Conservation (phyloP, 1,140 invertebrate genomes). For the Epicauta chinensis region DNA sequence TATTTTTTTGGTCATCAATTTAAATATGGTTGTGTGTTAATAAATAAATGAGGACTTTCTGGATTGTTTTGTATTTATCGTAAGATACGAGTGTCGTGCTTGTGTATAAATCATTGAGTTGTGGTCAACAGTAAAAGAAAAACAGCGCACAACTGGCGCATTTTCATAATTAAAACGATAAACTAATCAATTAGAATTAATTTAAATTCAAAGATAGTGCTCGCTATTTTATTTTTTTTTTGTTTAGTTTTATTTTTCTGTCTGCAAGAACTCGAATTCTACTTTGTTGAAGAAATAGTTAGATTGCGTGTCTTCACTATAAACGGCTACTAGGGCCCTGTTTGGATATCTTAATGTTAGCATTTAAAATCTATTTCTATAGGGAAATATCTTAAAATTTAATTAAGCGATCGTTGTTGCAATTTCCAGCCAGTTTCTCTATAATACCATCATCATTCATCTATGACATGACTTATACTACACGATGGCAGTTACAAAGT, state of each 20-base stretch:
- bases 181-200: conserved; percentile 30
- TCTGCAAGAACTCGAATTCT: too few species aligned
- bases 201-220: conserved; percentile 24
- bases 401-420: conserved; percentile 7
- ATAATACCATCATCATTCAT: too few species aligned
- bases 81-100: too few species aligned
- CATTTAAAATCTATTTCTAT: background rate
- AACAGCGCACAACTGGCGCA: conserved; percentile 23
- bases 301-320: conserved; percentile 1
- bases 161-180: conserved; percentile 30
- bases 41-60: background rate
- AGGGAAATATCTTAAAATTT: too few species aligned
- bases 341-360: conserved; percentile 15
- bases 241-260: too few species aligned
- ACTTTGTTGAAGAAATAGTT: too few species aligned
- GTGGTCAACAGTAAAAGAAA: conserved; percentile 19
- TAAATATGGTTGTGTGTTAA: background rate
- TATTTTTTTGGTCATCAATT: background rate
- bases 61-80: background rate
- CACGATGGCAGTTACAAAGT: too few species aligned
- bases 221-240: too few species aligned
- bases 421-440: too few species aligned
- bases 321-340: background rate
- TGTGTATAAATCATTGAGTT: conserved; percentile 20
- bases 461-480: too few species aligned